Evolutionary conservation across 2,888 invertebrate species (phyloP).

Genomic region (Oscheius sp.): DNA sequence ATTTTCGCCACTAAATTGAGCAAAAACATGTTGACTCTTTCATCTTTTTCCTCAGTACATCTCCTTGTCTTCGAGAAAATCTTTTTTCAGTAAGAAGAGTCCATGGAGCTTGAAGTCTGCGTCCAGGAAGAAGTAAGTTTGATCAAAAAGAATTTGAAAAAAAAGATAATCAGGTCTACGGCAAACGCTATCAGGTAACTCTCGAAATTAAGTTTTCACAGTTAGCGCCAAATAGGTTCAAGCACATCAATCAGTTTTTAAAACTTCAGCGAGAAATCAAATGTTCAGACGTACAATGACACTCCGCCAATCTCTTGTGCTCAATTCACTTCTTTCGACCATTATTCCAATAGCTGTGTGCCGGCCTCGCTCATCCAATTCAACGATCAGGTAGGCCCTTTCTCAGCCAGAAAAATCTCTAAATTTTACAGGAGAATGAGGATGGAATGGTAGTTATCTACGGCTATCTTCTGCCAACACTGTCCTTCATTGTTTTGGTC

Average conservation of each 20-base stretch:
- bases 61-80: not conserved
- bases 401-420: not conserved
- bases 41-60: too few species aligned
- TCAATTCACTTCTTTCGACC: constrained; percentile 40
- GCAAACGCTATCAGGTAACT: not conserved
- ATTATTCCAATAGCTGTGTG: constrained; percentile 44
- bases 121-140: constrained; percentile 3
- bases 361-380: constrained; percentile 52
- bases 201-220: constrained; percentile 28
- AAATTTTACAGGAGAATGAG: constrained; percentile 43
- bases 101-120: constrained; percentile 8
- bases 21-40: too few species aligned
- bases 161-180: not conserved
- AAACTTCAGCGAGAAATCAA: not conserved
- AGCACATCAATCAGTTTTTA: too few species aligned
- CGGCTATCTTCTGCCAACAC: constrained; percentile 47
- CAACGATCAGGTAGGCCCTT: constrained; percentile 42
- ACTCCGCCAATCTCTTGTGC: not conserved
- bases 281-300: constrained; percentile 11
- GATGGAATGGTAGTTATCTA: constrained; percentile 46
- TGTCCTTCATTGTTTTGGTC: constrained; percentile 46
- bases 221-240: too few species aligned
- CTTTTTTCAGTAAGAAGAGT: not conserved
- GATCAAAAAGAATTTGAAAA: too few species aligned
- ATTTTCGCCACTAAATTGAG: not conserved